Evolutionary conservation across 2,113 vertebrate genomes (phyloP).

Genomic region (Gambusia holbrooki): DNA sequence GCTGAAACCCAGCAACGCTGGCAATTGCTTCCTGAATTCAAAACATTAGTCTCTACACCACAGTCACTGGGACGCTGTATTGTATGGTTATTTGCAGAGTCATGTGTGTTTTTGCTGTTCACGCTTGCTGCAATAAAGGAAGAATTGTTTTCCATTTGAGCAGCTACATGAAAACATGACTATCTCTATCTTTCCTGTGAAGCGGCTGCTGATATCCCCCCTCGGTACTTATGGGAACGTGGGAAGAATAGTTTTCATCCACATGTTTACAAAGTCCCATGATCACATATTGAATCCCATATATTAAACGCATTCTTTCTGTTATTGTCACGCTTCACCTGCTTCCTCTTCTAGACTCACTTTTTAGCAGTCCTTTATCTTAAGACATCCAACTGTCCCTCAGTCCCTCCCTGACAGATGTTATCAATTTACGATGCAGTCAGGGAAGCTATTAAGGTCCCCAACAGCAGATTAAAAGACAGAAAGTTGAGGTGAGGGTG

Average conservation of each 20-base stretch:
- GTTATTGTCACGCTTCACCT: slow-evolving; percentile 15
- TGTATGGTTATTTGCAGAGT: not conserved
- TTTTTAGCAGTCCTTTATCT: slow-evolving; percentile 15
- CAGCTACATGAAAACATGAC: not conserved
- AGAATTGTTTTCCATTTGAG: not conserved
- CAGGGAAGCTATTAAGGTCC: slow-evolving; percentile 54
- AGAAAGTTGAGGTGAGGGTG: slow-evolving; percentile 36
- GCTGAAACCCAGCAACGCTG: not conserved
- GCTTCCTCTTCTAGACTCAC: slow-evolving; percentile 2
- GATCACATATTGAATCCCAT: slow-evolving; percentile 18
- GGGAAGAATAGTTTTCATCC: not conserved
- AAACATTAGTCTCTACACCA: not conserved
- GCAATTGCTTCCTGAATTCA: not conserved
- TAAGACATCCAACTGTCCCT: slow-evolving; percentile 47
- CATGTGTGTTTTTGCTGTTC: not conserved
- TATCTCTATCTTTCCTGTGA: not conserved
- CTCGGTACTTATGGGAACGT: slow-evolving; percentile 4
- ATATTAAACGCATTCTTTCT: slow-evolving; percentile 7
- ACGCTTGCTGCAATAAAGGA: not conserved
- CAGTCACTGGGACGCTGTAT: slow-evolving; percentile 1
- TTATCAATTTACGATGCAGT: slow-evolving; percentile 55
- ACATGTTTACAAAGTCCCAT: slow-evolving; percentile 11
- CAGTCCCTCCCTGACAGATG: slow-evolving; percentile 60
- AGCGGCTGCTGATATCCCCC: slow-evolving; percentile 3
- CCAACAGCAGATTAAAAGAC: slow-evolving; percentile 35